Evolutionary conservation across 1,140 invertebrate genomes (phyloP).

Genomic region (Subanguina moxae): DNA sequence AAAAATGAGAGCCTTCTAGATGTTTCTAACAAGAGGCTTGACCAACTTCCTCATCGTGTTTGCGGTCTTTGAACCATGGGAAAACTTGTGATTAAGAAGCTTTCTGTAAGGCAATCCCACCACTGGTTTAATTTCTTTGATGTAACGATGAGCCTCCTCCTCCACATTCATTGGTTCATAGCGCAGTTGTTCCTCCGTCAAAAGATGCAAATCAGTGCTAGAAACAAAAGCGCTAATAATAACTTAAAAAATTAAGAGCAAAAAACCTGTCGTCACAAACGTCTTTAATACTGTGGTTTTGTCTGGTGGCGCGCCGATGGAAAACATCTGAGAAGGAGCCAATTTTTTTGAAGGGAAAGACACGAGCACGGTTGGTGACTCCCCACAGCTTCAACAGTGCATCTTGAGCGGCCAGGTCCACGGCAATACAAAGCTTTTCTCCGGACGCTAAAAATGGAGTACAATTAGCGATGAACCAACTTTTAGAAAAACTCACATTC

Average conservation of each 20-base stretch:
- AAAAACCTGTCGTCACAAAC: slow-evolving; percentile 29
- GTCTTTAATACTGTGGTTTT: slow-evolving; percentile 39
- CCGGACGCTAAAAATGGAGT: slow-evolving; percentile 44
- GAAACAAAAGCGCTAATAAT: slow-evolving; percentile 15
- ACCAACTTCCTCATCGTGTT: slow-evolving; percentile 46
- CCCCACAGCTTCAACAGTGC: slow-evolving; percentile 46
- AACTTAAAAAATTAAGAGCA: not conserved
- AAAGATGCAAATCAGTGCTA: slow-evolving; percentile 43
- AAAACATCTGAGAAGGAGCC: slow-evolving; percentile 6
- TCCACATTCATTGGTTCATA: slow-evolving; percentile 48
- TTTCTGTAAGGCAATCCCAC: slow-evolving; percentile 44
- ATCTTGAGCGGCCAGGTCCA: slow-evolving; percentile 54
- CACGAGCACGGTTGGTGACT: slow-evolving; percentile 19
- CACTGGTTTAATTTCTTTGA: slow-evolving; percentile 35
- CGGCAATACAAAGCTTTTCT: slow-evolving; percentile 48
- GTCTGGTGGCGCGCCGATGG: not conserved
- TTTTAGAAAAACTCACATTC: slow-evolving; percentile 35
- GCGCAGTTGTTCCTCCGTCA: slow-evolving; percentile 32
- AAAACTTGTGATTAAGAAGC: slow-evolving; percentile 50
- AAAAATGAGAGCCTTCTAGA: too few species aligned
- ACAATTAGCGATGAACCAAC: not conserved
- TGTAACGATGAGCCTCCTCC: slow-evolving; percentile 43
- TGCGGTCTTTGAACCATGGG: slow-evolving; percentile 46
- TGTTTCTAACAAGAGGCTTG: slow-evolving; percentile 33
- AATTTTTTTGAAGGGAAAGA: slow-evolving; percentile 33